phyloP scores from a whole-genome alignment of 53 echinoderm and acorn worm species.

The Hippasteria phrygiana region DNA sequence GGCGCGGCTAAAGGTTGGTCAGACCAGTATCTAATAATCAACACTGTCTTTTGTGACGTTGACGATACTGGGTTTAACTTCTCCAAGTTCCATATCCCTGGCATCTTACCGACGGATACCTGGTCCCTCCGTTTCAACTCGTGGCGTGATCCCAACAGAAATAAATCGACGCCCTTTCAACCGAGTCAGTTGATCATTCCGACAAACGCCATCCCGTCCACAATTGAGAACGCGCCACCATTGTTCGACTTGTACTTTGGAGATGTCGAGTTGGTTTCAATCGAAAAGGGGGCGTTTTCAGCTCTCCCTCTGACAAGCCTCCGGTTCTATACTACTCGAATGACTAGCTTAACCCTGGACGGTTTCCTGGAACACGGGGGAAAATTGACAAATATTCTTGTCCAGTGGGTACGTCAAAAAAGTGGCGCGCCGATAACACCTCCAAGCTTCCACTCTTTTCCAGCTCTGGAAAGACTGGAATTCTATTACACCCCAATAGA shows the following conservation, averaged over 20 bases:
- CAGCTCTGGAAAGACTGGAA: neutral
- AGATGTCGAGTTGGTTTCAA: neutral
- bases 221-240: neutral
- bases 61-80: neutral
- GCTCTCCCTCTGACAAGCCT: neutral
- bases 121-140: neutral
- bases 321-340: neutral
- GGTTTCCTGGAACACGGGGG: neutral
- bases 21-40: neutral
- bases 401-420: neutral
- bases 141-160: neutral
- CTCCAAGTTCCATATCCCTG: neutral
- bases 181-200: neutral
- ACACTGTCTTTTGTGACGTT: neutral
- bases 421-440: constrained; percentile 9
- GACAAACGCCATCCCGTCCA: neutral
- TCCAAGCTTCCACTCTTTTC: constrained; percentile 11
- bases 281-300: constrained; percentile 42
- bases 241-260: neutral
- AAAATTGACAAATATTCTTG: neutral
- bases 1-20: neutral
- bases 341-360: constrained; percentile 28
- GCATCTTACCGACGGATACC: neutral
- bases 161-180: no score
- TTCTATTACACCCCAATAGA: neutral